Conservation (phyloP, 2,797 vertebrate genomes). For the Sebastes kiyomatsui region DNA sequence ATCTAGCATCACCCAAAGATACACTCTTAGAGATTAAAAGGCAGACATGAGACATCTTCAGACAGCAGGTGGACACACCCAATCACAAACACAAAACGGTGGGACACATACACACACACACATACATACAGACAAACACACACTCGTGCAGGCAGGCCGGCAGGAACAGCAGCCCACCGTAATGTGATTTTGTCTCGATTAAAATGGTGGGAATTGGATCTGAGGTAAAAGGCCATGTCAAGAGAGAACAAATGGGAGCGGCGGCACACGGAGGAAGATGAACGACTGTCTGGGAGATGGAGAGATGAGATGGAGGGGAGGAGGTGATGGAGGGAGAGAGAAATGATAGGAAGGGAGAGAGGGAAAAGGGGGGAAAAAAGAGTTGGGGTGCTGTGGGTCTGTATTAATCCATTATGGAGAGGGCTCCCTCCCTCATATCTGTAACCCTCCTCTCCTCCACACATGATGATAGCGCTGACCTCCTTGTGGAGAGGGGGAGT, state of each 20-base stretch:
- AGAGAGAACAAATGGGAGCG: slow-evolving; percentile 75
- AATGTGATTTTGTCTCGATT: slow-evolving; percentile 79
- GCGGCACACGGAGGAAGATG: slow-evolving; percentile 68
- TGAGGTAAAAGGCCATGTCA: slow-evolving; percentile 82
- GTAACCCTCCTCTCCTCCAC: slow-evolving; percentile 27
- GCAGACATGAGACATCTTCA: not conserved
- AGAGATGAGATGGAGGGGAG: slow-evolving; percentile 58
- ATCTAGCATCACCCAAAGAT: not conserved
- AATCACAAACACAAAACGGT: slow-evolving; percentile 5
- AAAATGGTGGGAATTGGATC: slow-evolving; percentile 82
- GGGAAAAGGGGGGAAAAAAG: not conserved
- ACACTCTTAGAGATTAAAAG: slow-evolving; percentile 1
- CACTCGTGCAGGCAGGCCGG: not conserved
- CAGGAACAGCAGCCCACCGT: slow-evolving; percentile 55
- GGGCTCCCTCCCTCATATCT: slow-evolving; percentile 35
- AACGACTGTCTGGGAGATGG: slow-evolving; percentile 75
- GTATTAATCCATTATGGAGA: slow-evolving; percentile 61
- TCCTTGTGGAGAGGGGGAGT: slow-evolving; percentile 20
- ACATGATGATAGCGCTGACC: slow-evolving; percentile 52
- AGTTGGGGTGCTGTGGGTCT: slow-evolving; percentile 28
- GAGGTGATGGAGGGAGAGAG: slow-evolving; percentile 39
- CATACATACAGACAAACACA: not conserved
- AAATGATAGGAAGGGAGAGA: slow-evolving; percentile 24
- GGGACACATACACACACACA: not conserved
- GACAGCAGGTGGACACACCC: slow-evolving; percentile 25